Percentiles rank a stretch among this genome's conserved stretches.
These are phyloP conservation scores for Ahaetulla prasina DNA, from an alignment of 2,113 vertebrate species.

Conservation along the genomic window DNA sequence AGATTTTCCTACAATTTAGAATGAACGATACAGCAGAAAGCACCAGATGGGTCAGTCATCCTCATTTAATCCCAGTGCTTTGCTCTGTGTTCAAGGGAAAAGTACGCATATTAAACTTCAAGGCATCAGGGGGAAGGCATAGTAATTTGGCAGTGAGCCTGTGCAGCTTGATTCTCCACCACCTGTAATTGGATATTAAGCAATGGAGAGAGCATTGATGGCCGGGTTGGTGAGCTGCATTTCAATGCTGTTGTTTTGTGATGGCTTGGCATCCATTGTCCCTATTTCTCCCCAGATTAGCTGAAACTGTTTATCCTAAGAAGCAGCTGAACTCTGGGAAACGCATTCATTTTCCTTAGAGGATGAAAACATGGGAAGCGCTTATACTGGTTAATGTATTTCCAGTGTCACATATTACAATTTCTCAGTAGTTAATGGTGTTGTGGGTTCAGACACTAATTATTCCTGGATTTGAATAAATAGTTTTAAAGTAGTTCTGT, in stretches of 20 bases:
- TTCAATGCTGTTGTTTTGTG: constrained; percentile 10
- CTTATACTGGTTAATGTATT: not conserved
- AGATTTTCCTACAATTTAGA: not conserved
- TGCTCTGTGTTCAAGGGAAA: not conserved
- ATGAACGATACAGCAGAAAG: not conserved
- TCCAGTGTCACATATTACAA: not conserved
- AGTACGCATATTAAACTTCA: not conserved
- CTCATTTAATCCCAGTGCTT: not conserved
- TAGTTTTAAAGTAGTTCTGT: not conserved
- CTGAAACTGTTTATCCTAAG: not conserved
- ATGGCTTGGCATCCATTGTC: not conserved
- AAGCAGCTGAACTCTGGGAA: not conserved
- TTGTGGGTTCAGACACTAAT: not conserved
- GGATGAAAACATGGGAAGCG: not conserved
- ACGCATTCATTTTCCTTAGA: not conserved
- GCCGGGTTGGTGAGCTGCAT: constrained; percentile 5
- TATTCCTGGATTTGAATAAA: not conserved
- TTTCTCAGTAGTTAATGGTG: not conserved
- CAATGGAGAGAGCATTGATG: not conserved
- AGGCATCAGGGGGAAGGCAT: not conserved
- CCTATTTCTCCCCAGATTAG: not conserved
- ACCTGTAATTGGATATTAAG: constrained; percentile 14
- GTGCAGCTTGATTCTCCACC: not conserved
- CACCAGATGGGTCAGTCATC: constrained; percentile 1
- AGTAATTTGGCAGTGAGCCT: not conserved